Percentiles rank a stretch among this genome's conserved stretches.
phyloP scores from a whole-genome alignment of 2,797 vertebrate genomes.

The Rhabdophis nuchalis region DNA sequence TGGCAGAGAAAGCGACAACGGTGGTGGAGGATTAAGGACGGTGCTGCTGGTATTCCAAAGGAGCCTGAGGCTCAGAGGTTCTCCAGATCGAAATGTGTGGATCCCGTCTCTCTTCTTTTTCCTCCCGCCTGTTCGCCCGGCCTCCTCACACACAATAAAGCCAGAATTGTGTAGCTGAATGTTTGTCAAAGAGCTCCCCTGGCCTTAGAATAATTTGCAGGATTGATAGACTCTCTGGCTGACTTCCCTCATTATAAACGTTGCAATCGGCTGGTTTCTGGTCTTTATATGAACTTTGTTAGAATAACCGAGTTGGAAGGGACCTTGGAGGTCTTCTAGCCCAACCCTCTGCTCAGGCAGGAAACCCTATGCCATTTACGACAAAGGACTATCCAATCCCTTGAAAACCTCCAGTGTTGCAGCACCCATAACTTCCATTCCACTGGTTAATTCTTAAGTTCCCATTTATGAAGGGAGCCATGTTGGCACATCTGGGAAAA shows the following conservation, averaged over 20 bases:
- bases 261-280: not conserved
- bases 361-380: not conserved
- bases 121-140: not conserved
- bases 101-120: not conserved
- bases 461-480: no score
- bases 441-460: no score
- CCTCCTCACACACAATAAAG: not conserved
- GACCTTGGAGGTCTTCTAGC: not conserved
- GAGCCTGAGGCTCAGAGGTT: not conserved
- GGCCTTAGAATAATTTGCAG: not conserved
- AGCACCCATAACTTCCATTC: no score
- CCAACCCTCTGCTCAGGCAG: not conserved
- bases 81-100: no score
- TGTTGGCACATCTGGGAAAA: no score
- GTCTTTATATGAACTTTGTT: not conserved
- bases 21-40: not conserved
- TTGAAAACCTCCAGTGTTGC: not conserved
- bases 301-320: not conserved
- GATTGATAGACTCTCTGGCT: not conserved
- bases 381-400: not conserved
- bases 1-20: not conserved
- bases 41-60: not conserved
- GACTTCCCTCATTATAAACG: not conserved
- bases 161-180: not conserved
- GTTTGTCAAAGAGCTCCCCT: not conserved